phyloP scores from a whole-genome alignment of 53 echinoderm and acorn worm genomes.

The Hippasteria phrygiana region DNA sequence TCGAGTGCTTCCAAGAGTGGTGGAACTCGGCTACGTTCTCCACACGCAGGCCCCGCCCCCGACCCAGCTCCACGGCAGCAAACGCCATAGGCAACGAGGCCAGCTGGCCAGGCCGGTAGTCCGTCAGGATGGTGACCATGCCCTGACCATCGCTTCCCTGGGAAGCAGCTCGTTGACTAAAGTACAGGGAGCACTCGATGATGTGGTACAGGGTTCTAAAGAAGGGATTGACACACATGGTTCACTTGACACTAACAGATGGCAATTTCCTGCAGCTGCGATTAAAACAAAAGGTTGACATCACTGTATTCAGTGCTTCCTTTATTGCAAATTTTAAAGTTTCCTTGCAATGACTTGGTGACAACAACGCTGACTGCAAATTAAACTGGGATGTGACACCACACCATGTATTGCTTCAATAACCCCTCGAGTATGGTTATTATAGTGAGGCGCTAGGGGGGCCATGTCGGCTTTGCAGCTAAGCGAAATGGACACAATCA shows the following conservation, averaged over 20 bases:
- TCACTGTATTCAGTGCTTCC: too few relatives aligned
- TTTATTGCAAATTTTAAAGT: too few relatives aligned
- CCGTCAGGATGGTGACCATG: conserved; percentile 75
- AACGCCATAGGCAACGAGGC: conserved; percentile 36
- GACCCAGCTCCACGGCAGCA: conserved; percentile 54
- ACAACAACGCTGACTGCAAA: too few relatives aligned
- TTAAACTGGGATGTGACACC: too few relatives aligned
- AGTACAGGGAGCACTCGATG: conserved; percentile 73
- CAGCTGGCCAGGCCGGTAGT: conserved; percentile 67
- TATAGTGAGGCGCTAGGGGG: too few relatives aligned
- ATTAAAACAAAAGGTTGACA: too few relatives aligned
- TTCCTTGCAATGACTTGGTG: too few relatives aligned
- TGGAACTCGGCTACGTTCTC: conserved; percentile 75
- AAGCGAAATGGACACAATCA: too few relatives aligned
- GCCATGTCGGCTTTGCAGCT: too few relatives aligned
- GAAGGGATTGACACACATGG: background rate
- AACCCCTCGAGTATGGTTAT: too few relatives aligned
- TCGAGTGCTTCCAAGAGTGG: conserved; percentile 76
- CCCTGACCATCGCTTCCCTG: conserved; percentile 57
- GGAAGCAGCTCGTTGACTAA: conserved; percentile 67
- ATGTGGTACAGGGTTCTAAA: conserved; percentile 74
- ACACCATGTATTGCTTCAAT: too few relatives aligned
- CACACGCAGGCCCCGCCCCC: conserved; percentile 64
- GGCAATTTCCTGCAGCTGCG: too few relatives aligned
- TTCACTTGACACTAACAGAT: background rate